These are phyloP conservation scores for Otolemur garnettii DNA, from an alignment of 2,113 vertebrate species.

Conservation along the genomic window DNA sequence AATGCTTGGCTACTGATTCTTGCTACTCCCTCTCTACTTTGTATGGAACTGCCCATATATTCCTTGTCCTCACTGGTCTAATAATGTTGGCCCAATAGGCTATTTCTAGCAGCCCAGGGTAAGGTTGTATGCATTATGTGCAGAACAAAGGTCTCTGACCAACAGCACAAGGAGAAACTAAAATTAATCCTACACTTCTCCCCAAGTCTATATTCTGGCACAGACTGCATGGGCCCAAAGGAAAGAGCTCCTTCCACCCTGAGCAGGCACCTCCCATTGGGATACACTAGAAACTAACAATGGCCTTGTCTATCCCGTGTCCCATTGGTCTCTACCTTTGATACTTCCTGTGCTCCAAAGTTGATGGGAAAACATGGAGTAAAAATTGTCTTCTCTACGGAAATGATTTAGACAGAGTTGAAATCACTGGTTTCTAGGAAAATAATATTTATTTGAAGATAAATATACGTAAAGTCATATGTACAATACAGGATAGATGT, in stretches of 20 bases:
- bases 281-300: neutral
- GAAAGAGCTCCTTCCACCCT: neutral
- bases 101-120: neutral
- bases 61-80: neutral
- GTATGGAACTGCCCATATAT: accelerated
- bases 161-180: neutral
- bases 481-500: neutral
- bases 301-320: neutral
- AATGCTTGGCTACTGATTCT: neutral
- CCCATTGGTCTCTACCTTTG: neutral
- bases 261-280: neutral
- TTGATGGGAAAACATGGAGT: neutral
- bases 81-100: neutral
- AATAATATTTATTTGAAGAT: neutral
- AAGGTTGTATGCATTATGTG: neutral
- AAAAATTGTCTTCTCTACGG: neutral
- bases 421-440: neutral
- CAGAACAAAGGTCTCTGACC: neutral
- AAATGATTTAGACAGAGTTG: neutral
- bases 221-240: accelerated
- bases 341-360: neutral
- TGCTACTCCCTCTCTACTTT: neutral
- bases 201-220: neutral
- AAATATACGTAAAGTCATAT: neutral
- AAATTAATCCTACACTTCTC: no score